Evolutionary conservation across 2,888 invertebrate genomes (phyloP).

Genomic region (Brassicogethes aeneus): DNA sequence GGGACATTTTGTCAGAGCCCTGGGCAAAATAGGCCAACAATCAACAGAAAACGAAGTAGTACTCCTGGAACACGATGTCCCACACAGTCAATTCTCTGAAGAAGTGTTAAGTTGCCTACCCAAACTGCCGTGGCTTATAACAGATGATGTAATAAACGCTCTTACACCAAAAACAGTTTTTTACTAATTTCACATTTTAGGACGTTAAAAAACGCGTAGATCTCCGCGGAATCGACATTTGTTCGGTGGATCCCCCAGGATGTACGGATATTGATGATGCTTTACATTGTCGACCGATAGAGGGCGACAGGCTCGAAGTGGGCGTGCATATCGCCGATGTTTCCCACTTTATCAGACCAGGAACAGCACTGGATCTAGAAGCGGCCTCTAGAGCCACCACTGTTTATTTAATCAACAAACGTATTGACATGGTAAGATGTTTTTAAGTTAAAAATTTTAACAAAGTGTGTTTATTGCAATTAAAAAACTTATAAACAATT

Average conservation of each 20-base stretch:
- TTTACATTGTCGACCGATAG: slow-evolving; percentile 73
- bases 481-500: too few species aligned
- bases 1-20: slow-evolving; percentile 90
- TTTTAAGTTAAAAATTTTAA: too few species aligned
- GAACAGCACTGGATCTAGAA: slow-evolving; percentile 85
- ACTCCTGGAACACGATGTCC: slow-evolving; percentile 92
- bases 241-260: slow-evolving; percentile 96
- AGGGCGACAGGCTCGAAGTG: slow-evolving; percentile 69
- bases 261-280: slow-evolving; percentile 99
- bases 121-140: slow-evolving; percentile 79
- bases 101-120: slow-evolving; percentile 90
- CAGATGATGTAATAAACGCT: slow-evolving; percentile 68
- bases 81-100: slow-evolving; percentile 91
- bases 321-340: slow-evolving; percentile 99
- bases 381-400: slow-evolving; percentile 92
- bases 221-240: slow-evolving; percentile 75
- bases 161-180: too few species aligned
- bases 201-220: slow-evolving; percentile 74
- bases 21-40: slow-evolving; percentile 89
- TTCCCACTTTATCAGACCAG: slow-evolving; percentile 90
- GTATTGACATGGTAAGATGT: slow-evolving; percentile 84
- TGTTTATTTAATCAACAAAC: slow-evolving; percentile 89
- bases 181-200: slow-evolving; percentile 37
- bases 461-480: slow-evolving; percentile 1
- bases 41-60: slow-evolving; percentile 96